phyloP scores from a whole-genome alignment of 2,113 vertebrate species.

The Lagopus muta region DNA sequence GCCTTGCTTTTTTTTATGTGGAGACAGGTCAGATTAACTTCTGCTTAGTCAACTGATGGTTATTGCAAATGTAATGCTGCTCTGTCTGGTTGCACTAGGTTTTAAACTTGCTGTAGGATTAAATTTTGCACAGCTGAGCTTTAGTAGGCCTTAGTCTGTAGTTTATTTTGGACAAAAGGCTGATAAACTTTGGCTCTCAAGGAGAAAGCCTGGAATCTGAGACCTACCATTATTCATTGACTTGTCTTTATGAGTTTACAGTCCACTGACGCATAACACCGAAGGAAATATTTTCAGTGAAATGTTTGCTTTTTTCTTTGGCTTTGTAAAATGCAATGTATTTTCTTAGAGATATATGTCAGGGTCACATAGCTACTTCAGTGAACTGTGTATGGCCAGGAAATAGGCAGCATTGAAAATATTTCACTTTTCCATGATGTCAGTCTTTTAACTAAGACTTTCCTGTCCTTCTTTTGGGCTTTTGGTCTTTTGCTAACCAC shows the following conservation, averaged over 20 bases:
- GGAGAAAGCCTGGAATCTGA: constrained; percentile 43
- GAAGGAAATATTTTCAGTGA: constrained; percentile 57
- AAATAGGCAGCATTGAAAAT: constrained; percentile 28
- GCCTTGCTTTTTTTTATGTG: neutral
- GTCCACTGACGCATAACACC: constrained; percentile 46
- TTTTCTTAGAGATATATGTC: constrained; percentile 58
- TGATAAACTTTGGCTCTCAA: constrained; percentile 62
- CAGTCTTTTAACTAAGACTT: constrained; percentile 17
- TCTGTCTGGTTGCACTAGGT: neutral
- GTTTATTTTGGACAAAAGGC: constrained; percentile 55
- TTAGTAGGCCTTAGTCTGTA: constrained; percentile 2
- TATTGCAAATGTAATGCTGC: neutral
- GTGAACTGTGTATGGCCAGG: constrained; percentile 42
- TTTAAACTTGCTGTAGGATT: constrained; percentile 27
- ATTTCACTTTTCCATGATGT: constrained; percentile 31
- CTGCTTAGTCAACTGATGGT: constrained; percentile 37
- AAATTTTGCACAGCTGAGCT: constrained; percentile 1
- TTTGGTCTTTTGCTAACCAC: neutral
- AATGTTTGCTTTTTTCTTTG: constrained; percentile 57
- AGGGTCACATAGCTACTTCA: constrained; percentile 41
- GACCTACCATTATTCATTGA: constrained; percentile 47
- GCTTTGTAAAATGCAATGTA: constrained; percentile 53
- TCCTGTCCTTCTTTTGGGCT: neutral
- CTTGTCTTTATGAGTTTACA: constrained; percentile 59
- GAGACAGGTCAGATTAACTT: constrained; percentile 21